Evolutionary conservation across 1,140 invertebrate genomes (phyloP), one percentile per base, ranked within the genome.

Genomic region (Dysdera silvatica): DNA sequence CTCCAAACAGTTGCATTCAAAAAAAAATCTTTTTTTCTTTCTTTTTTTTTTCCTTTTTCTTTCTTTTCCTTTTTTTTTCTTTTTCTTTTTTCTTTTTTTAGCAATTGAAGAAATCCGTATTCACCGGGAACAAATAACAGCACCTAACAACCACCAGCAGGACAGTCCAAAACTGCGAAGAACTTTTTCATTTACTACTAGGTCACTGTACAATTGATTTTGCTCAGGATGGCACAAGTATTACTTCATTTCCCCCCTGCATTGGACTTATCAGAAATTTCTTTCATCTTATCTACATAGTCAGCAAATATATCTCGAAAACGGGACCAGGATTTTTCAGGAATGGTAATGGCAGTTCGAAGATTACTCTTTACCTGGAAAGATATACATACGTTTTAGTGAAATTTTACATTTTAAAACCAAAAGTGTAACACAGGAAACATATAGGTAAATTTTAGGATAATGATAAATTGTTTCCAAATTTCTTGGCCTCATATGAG

Each of bases 301-400:
- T 97, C 92, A 69, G 87, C 86, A 73, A 98, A 87, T 73, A 96
- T 92, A 80, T 98, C 94, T 69, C 93, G 87, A 83, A 97, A 96
- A 70, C 90, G 85, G 61, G 85, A 84, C 94, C 94, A 98, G 68
- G 93, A 95, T 78, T 95, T 93, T 78, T 98, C 94, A 68, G 94
- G 94, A 76, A 98, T 91, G 69, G 94, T 98, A 76, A 98, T 95
- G 68, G 94, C 91, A 72, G 93, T 95, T 79, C 94, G 88, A 80
- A 95, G 96, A 80, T 95, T 95, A 72, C 89, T 92, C 78, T 96
- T 94, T 66, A 96, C 94, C 91, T 95, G 76, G 7, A 75, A 78
- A 48, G 65, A 68, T 67, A 68, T 58, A 58, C 7, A 56, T 26
- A 33, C 62, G 60, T 62, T 24, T 28, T 18, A 37, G 28, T 6